phyloP scores from a whole-genome alignment of 1,140 invertebrate species.

The Macrosteles quadrilineatus region DNA sequence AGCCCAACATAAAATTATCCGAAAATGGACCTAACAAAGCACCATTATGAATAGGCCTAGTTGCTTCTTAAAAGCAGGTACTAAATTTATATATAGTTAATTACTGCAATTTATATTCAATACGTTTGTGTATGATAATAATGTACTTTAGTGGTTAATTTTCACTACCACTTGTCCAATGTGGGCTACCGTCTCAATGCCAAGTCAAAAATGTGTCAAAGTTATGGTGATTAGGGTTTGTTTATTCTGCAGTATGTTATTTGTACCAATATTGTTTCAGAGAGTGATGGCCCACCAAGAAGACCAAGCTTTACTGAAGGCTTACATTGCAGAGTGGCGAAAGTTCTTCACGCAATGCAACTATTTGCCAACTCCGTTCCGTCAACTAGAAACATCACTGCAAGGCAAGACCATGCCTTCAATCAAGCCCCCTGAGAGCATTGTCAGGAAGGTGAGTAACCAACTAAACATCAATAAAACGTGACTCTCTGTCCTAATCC shows the following conservation, averaged over 20 bases:
- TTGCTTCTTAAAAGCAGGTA: no score
- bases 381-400: slow-evolving; percentile 84
- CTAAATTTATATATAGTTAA: no score
- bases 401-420: slow-evolving; percentile 60
- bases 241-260: no score
- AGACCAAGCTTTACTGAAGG: slow-evolving; percentile 92
- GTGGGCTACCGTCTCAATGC: background rate
- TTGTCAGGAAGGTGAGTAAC: slow-evolving; percentile 73
- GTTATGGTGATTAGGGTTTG: background rate
- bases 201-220: background rate
- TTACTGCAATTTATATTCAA: no score
- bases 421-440: slow-evolving; percentile 79
- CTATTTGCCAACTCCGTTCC: slow-evolving; percentile 95
- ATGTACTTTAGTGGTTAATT: no score
- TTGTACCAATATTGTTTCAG: slow-evolving; percentile 48
- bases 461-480: no score
- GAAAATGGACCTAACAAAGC: no score
- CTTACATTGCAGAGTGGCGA: slow-evolving; percentile 95
- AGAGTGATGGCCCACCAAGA: slow-evolving; percentile 87
- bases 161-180: background rate
- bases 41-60: no score
- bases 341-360: slow-evolving; percentile 98
- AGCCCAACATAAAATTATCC: no score
- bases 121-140: no score
- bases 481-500: no score